Percentiles rank a stretch among this genome's conserved stretches.
These are phyloP conservation scores for Ctenoplectra terminalis DNA, from an alignment of 1,140 invertebrate genomes.

Conservation along the genomic window DNA sequence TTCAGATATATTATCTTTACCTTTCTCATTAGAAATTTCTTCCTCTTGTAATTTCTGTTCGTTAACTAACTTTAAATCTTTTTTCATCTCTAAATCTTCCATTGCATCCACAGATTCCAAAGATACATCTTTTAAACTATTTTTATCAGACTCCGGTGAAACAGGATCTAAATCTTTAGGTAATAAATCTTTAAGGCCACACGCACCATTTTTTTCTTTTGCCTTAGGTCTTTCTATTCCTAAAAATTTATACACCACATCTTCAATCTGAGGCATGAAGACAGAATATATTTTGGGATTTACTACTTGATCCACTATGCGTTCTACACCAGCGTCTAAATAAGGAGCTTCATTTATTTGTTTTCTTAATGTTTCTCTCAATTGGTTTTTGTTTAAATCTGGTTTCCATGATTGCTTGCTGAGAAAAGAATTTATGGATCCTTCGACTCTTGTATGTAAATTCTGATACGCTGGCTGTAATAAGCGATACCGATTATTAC, in stretches of 20 bases:
- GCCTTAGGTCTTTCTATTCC: slow-evolving; percentile 87
- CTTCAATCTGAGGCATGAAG: slow-evolving; percentile 95
- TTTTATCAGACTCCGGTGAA: slow-evolving; percentile 89
- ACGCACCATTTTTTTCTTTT: slow-evolving; percentile 80
- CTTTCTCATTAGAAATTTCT: slow-evolving; percentile 41
- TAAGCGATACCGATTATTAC: too few species aligned
- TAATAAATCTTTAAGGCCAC: slow-evolving; percentile 85
- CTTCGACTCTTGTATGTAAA: slow-evolving; percentile 93
- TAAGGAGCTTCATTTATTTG: slow-evolving; percentile 90
- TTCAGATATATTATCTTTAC: slow-evolving; percentile 34
- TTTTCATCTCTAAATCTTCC: slow-evolving; percentile 55
- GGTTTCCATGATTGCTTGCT: slow-evolving; percentile 92
- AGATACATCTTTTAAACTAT: slow-evolving; percentile 79
- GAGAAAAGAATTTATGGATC: slow-evolving; percentile 92
- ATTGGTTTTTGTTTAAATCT: slow-evolving; percentile 95
- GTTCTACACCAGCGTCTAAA: slow-evolving; percentile 90
- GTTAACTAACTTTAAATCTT: slow-evolving; percentile 38
- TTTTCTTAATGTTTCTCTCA: slow-evolving; percentile 93
- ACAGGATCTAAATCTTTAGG: slow-evolving; percentile 90
- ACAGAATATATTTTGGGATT: slow-evolving; percentile 94
- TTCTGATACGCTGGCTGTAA: slow-evolving; percentile 95
- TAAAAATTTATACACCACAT: slow-evolving; percentile 94
- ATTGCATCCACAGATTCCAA: slow-evolving; percentile 70
- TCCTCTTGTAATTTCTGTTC: slow-evolving; percentile 41
- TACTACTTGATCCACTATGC: slow-evolving; percentile 97